A percentile compares a stretch with the other conserved stretches of the same genome.
These are phyloP conservation scores for Pseudolaguvia tuberculata DNA, from an alignment of 2,113 vertebrate species.

Conservation along the genomic window DNA sequence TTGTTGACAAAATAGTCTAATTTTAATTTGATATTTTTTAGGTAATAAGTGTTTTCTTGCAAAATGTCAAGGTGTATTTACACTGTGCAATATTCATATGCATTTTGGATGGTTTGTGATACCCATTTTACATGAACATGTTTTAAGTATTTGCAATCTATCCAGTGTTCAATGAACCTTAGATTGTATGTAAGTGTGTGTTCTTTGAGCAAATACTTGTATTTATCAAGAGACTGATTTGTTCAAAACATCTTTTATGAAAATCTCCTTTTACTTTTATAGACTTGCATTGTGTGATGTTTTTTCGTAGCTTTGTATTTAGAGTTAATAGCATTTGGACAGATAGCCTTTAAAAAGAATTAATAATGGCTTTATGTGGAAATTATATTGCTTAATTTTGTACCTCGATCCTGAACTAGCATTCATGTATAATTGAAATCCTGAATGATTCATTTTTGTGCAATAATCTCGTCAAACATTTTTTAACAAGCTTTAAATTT, in stretches of 20 bases:
- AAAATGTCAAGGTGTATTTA: not conserved
- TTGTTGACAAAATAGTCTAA: too few relatives aligned
- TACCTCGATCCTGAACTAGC: not conserved
- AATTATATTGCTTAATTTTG: not conserved
- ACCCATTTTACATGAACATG: not conserved
- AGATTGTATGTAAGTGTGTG: not conserved
- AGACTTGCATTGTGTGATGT: not conserved
- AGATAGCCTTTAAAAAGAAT: not conserved
- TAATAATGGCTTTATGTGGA: not conserved
- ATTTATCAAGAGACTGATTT: not conserved
- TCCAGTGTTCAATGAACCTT: not conserved
- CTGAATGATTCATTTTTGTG: not conserved
- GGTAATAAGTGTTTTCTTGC: too few relatives aligned
- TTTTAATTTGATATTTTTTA: too few relatives aligned
- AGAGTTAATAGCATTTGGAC: not conserved
- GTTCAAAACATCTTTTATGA: too few relatives aligned
- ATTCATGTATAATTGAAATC: not conserved
- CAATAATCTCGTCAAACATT: not conserved
- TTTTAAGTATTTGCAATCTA: too few relatives aligned
- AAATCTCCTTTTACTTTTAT: not conserved
- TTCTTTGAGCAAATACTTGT: not conserved
- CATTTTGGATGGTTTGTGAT: not conserved
- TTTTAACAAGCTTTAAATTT: not conserved
- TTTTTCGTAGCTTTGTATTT: not conserved
- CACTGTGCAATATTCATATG: not conserved